Evolutionary conservation across 35 echinoderm and acorn worm genomes (phyloP).

Genomic region (Ptychodera flava): DNA sequence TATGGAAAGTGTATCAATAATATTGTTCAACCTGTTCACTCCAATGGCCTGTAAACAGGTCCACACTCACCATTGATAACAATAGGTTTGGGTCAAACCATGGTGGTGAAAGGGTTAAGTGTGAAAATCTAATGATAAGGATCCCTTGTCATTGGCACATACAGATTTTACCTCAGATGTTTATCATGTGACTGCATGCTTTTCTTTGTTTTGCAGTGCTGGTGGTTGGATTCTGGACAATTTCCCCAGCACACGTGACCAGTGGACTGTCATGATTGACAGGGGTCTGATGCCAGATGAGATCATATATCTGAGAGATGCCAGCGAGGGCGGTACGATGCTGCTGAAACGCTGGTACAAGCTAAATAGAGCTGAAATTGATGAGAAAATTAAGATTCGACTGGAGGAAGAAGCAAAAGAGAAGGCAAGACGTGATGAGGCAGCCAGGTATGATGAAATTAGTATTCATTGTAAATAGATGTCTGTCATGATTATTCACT

Average conservation of each 20-base stretch:
- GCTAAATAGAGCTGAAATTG: slow-evolving; percentile 90
- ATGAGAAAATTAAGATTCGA: slow-evolving; percentile 65
- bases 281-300: slow-evolving; percentile 88
- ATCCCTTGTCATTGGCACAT: no score
- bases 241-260: slow-evolving; percentile 87
- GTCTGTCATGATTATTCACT: no score
- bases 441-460: slow-evolving; percentile 71
- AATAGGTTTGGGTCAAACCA: no score
- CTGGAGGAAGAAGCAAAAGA: slow-evolving; percentile 81
- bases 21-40: no score
- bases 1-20: no score
- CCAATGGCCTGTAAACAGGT: no score
- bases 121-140: no score
- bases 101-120: no score
- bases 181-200: no score
- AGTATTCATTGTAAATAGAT: no score
- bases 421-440: slow-evolving; percentile 71
- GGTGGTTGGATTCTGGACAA: slow-evolving; percentile 98
- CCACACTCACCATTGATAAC: no score
- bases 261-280: slow-evolving; percentile 89
- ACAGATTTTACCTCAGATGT: no score
- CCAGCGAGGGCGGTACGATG: slow-evolving; percentile 59
- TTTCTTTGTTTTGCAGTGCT: slow-evolving; percentile 71
- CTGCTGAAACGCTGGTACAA: slow-evolving; percentile 94
- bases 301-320: slow-evolving; percentile 81